Evolutionary conservation across 2,888 invertebrate species (phyloP).

Genomic region (Trachelus troglodyta): DNA sequence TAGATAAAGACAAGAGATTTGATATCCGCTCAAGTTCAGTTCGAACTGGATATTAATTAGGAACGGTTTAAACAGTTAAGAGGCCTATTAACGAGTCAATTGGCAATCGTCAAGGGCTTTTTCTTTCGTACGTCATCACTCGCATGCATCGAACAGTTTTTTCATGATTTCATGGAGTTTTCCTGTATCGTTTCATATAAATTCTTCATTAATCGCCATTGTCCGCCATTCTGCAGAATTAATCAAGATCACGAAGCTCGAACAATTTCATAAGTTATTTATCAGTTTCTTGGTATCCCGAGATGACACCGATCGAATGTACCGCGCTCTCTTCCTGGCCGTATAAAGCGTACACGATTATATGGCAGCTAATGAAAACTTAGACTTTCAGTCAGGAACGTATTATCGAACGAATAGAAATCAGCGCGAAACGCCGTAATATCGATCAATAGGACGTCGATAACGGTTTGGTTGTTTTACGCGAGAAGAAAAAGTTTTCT

Average conservation of each 20-base stretch:
- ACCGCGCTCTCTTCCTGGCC: not conserved
- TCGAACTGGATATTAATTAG: constrained; percentile 20
- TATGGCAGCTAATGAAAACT: not conserved
- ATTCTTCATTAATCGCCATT: not conserved
- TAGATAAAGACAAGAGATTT: not conserved
- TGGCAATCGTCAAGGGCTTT: constrained; percentile 26
- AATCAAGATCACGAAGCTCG: not conserved
- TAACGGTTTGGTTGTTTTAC: not conserved
- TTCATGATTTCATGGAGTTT: constrained; percentile 8
- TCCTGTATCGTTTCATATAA: not conserved
- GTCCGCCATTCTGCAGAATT: not conserved
- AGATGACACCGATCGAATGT: not conserved
- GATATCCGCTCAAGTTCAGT: constrained; percentile 17
- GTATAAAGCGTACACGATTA: not conserved
- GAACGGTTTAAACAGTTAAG: not conserved
- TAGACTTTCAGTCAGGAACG: not conserved
- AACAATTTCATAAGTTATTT: not conserved
- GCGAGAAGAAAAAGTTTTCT: not conserved
- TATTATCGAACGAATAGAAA: not conserved
- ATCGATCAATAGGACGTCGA: not conserved
- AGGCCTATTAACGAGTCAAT: constrained; percentile 34
- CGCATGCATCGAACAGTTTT: not conserved
- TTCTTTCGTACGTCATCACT: constrained; percentile 7
- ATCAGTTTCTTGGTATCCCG: not conserved
- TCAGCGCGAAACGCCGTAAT: not conserved